A percentile compares a stretch with the other conserved stretches of the same genome.
Conservation (phyloP, 2,888 invertebrate genomes). For the Clepsis dumicolana region DNA sequence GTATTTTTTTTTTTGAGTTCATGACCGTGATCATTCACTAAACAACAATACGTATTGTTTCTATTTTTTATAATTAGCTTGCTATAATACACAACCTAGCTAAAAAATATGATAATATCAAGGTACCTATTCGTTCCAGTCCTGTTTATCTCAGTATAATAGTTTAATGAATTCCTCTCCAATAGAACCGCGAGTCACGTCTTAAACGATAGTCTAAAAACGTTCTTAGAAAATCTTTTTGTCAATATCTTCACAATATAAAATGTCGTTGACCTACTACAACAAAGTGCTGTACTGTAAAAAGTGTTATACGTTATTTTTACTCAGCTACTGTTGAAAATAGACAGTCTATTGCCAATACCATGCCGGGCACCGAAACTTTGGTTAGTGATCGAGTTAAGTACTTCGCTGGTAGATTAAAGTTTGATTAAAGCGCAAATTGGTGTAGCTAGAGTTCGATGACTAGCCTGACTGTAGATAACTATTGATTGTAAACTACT, state of each 20-base stretch:
- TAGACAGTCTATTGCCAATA: neutral
- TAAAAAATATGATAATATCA: no score
- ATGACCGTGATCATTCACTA: no score
- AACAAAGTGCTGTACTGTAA: neutral
- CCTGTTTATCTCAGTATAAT: neutral
- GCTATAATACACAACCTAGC: no score
- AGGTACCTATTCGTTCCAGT: no score
- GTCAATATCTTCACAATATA: constrained; percentile 24
- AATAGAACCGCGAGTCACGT: constrained; percentile 21
- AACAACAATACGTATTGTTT: no score
- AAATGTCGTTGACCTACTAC: constrained; percentile 28
- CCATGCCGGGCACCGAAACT: neutral
- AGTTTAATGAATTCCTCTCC: constrained; percentile 12
- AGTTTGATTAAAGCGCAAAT: neutral
- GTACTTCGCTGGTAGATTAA: neutral
- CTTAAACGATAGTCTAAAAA: constrained; percentile 21
- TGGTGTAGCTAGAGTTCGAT: neutral
- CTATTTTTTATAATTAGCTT: no score
- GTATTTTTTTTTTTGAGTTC: no score
- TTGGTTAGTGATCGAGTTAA: neutral
- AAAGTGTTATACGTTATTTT: constrained; percentile 6
- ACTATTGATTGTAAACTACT: neutral
- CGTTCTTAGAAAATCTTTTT: constrained; percentile 19
- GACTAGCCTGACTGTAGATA: neutral
- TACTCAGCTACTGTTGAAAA: neutral